Base-by-base conservation (phyloP, 2,888 invertebrate species). In the Xiphydria camelus region DNA sequence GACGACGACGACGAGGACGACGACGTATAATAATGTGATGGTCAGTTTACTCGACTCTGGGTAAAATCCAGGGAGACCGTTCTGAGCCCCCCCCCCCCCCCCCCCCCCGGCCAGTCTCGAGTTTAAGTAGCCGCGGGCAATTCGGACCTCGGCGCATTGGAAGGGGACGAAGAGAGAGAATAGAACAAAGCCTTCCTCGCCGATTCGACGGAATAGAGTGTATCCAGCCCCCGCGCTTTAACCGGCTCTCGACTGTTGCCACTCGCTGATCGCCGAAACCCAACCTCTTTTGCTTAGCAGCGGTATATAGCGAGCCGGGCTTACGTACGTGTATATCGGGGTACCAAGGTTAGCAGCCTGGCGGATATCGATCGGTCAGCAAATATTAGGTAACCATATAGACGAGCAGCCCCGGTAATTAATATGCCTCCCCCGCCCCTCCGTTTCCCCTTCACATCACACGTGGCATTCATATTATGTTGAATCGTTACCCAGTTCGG, bases 331-430 rank as follows among this genome's bases (percentile, higher is more conserved):
- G n/a, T 12, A 4, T 29, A 12, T 9, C 5, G 14, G 4, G 10
- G 6, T 14, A 12, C 14, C 29, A 29, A 29, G 29, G 29, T 29
- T 20, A 41, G 22, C 41, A 32, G 26, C 41, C 34, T 41, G 38
- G 39, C 29, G 45, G 48, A 51, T 61, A 61, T 63, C 53, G 62
- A 68, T 63, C 59, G 60, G 53, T 61, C 57, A 47, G 55, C 55
- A 59, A 57, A 59, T 58, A 64, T 61, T 62, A 51, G 55, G 51
- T 50, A 61, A 63, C 53, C 53, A 53, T 55, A 54, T 60, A 50
- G 57, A 47, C 60, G 57, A 62, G 61, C 57, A 59, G 45, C 45
- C 49, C 41, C 41, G 44, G 56, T 61, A 62, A 61, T 62, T 62
- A 61, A 61, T 58, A 55, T 57, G 53, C 42, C 43, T 41, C 29